A percentile compares a stretch with the other conserved stretches of the same genome.
Conservation (phyloP, 1,140 invertebrate genomes). For the Cydia amplana region DNA sequence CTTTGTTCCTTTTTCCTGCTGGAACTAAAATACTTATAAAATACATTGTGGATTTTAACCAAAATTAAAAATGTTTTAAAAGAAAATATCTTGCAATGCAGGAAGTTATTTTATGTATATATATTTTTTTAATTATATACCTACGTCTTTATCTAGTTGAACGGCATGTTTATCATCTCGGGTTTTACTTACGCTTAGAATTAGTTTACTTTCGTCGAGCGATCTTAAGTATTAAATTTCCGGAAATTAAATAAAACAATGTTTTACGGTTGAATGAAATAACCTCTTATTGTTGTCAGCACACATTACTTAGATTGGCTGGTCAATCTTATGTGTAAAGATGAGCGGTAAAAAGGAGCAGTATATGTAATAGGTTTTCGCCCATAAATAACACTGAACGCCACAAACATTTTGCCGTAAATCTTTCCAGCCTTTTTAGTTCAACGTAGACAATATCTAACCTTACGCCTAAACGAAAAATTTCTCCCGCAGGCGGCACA, state of each 20-base stretch:
- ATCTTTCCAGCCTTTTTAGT: slow-evolving; percentile 18
- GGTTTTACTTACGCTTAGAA: too few species aligned
- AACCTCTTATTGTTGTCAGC: neutral
- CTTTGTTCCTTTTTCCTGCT: slow-evolving; percentile 12
- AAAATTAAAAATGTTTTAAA: slow-evolving; percentile 17
- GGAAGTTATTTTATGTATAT: neutral
- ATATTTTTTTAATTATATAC: neutral
- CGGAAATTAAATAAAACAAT: too few species aligned
- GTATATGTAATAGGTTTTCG: slow-evolving; percentile 28
- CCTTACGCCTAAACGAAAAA: slow-evolving; percentile 9
- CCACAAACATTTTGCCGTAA: slow-evolving; percentile 18
- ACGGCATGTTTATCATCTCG: too few species aligned
- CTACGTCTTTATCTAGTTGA: too few species aligned
- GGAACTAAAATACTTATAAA: slow-evolving; percentile 16
- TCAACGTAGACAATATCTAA: slow-evolving; percentile 29
- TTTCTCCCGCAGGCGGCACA: neutral
- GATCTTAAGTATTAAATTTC: neutral
- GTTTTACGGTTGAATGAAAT: too few species aligned
- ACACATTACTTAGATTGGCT: slow-evolving; percentile 2
- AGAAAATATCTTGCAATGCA: neutral
- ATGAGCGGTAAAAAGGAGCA: neutral
- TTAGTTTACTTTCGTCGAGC: too few species aligned
- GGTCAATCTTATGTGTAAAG: neutral
- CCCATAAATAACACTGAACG: slow-evolving; percentile 31
- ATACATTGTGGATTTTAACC: slow-evolving; percentile 7